Evolutionary conservation across 2,113 vertebrate genomes (phyloP), one percentile per base, ranked within the genome.

Genomic region (Nerophis lumbriciformis): DNA sequence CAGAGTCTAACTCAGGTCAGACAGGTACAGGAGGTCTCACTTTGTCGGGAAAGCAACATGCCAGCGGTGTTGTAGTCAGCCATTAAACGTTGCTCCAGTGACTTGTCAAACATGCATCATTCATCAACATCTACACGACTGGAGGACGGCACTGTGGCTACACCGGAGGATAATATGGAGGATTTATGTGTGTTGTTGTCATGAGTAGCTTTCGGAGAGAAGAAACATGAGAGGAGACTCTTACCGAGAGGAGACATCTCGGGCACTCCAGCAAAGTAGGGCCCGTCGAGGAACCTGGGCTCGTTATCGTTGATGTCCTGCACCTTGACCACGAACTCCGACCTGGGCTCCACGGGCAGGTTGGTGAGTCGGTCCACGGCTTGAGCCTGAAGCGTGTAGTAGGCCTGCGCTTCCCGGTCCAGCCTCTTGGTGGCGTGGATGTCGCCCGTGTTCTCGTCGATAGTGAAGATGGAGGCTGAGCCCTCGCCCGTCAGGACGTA

Each of bases 251-350:
- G 94, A 60, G 96, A 97, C 96, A 98, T 99, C 78, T 99, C 96
- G 0, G 96, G 94, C 57, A 98, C 94, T 28, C 92, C 93, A 5
- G 95, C 94, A 8, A 91, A 87, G 63, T 98, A 98, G 0, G 95
- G 95, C 0, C 96, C 96, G 21, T 98, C 95, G 59, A 95, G 84
- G 87, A 99, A 99, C 66, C 93, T 96, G 52, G 96, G 96, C 52
- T 97, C 95, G 5, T 98, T 98, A 86, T 98, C 96, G 28, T 98
- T 98, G 88, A 98, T 97, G 84, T 98, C 96, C 84, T 98, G 96
- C 69, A 98, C 94, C 78, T 98, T 98, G 81, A 99, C 95, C 79
- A 98, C 93, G 54, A 99, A 97, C 70, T 98, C 93, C 0, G 95
- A 98, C 73, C 89, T 90, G 0, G 94, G 95, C 76, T 99, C 96